Conservation (phyloP, 2,888 invertebrate genomes). For the Aspidapion aeneum region DNA sequence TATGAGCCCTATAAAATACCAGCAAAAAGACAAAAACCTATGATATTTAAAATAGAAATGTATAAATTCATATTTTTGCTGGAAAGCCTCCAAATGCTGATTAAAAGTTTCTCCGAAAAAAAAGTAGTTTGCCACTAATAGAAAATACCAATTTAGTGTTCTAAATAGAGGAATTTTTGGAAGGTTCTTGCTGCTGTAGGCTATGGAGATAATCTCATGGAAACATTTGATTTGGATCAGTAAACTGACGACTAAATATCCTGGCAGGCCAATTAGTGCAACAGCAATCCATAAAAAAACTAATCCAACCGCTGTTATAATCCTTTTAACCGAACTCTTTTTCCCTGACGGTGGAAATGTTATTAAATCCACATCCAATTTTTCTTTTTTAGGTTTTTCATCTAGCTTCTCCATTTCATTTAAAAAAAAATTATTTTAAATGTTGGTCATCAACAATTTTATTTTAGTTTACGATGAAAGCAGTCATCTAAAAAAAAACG, state of each 20-base stretch:
- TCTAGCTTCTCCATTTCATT: too few species aligned
- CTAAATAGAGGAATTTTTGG: slow-evolving; percentile 80
- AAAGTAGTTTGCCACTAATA: slow-evolving; percentile 96
- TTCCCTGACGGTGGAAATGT: too few species aligned
- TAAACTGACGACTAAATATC: slow-evolving; percentile 89
- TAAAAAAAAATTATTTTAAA: too few species aligned
- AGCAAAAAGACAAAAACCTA: slow-evolving; percentile 91
- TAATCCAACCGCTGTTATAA: slow-evolving; percentile 92
- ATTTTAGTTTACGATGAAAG: too few species aligned
- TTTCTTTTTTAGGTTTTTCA: too few species aligned
- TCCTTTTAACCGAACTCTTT: slow-evolving; percentile 64
- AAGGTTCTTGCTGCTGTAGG: slow-evolving; percentile 93
- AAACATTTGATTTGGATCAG: slow-evolving; percentile 98
- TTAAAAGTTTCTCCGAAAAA: slow-evolving; percentile 95
- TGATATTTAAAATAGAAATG: slow-evolving; percentile 95
- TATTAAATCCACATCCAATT: too few species aligned
- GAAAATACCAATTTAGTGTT: slow-evolving; percentile 96
- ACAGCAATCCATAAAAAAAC: slow-evolving; percentile 84
- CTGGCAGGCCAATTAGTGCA: slow-evolving; percentile 90
- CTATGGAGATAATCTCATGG: slow-evolving; percentile 97
- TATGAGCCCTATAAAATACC: slow-evolving; percentile 94
- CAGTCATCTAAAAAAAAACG: too few species aligned
- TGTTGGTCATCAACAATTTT: too few species aligned
- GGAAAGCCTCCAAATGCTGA: slow-evolving; percentile 64
- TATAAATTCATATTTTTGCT: slow-evolving; percentile 42